Evolutionary conservation across 1,140 invertebrate genomes (phyloP).

Genomic region (Physella acuta): DNA sequence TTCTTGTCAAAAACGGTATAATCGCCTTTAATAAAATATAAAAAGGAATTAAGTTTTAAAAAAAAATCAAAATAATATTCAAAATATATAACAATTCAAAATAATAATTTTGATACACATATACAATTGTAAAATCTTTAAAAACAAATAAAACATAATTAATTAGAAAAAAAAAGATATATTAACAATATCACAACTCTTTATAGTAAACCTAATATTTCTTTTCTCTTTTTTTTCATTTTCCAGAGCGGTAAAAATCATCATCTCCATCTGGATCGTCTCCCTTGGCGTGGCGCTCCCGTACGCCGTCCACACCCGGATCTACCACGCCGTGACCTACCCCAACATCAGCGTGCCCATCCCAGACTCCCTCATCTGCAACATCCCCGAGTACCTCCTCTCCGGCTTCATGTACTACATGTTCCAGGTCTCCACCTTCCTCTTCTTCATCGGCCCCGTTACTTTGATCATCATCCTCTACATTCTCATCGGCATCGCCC

Average conservation of each 20-base stretch:
- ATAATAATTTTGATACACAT: too few species aligned
- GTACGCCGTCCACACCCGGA: slow-evolving; percentile 51
- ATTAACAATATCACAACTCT: too few species aligned
- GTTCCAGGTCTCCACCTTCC: slow-evolving; percentile 55
- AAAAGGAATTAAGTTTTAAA: too few species aligned
- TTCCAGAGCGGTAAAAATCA: slow-evolving; percentile 75
- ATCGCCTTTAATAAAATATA: too few species aligned
- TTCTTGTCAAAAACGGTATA: too few species aligned
- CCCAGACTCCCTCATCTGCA: slow-evolving; percentile 51
- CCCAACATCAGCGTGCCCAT: slow-evolving; percentile 38
- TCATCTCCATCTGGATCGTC: slow-evolving; percentile 76
- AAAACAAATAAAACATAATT: too few species aligned
- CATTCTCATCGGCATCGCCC: slow-evolving; percentile 56
- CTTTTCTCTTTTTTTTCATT: too few species aligned
- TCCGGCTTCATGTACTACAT: slow-evolving; percentile 42
- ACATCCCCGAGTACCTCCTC: slow-evolving; percentile 44
- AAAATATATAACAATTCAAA: too few species aligned
- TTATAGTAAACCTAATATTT: too few species aligned
- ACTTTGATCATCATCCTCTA: slow-evolving; percentile 59
- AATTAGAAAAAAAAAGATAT: too few species aligned
- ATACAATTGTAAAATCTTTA: too few species aligned
- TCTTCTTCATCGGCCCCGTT: slow-evolving; percentile 61
- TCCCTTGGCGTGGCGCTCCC: slow-evolving; percentile 79
- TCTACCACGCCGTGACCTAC: slow-evolving; percentile 41
- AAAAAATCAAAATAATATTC: too few species aligned